Base-by-base conservation (phyloP, 2,113 vertebrate genomes). In the Poeciliopsis retropinna region DNA sequence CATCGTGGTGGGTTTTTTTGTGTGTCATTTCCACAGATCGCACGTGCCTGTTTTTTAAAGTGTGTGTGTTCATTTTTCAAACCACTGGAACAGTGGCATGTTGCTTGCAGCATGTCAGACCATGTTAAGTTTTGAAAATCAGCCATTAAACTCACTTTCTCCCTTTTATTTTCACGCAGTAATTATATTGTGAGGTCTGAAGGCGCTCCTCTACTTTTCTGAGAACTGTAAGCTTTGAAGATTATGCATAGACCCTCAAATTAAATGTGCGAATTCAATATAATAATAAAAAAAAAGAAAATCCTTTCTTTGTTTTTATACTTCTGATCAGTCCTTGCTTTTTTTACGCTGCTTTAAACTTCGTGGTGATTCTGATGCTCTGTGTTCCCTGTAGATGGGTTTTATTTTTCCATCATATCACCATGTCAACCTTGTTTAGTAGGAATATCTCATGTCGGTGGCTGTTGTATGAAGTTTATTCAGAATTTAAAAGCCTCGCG, bases 291-390 rank as follows among this genome's bases (percentile, higher is more conserved):
- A 44, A 25, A n/a, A n/a, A 25, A 54, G 7, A 57, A 22, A 47
- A 47, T 57, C 31, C 72, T 27, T 47, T 30, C n/a, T 74, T 11
- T 28, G 31, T 31, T 70, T 76, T 39, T 1, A 70, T 67, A 31
- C 31, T 68, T 47, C 61, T 67, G 25, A 70, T 65, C 47, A 60
- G 11, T 19, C 44, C 17, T 47, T 19, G 44, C 41, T 44, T 30
- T 54, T 83, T 82, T 80, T 60, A 54, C 79, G 78, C 67, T 76
- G 54, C 61, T 77, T 73, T 79, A 79, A 83, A 83, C 70, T 76
- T 25, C 41, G 12, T 54, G 15, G 25, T 72, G 63, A 76, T 64
- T 72, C 64, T 29, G 70, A 82, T 72, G 30, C 72, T 72, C 67
- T 79, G 31, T 60, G 41, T 72, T 86, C 67, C 17, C 62, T 5